Evolutionary conservation across 2,797 vertebrate genomes (phyloP).

Genomic region (Oryzias sinensis): DNA sequence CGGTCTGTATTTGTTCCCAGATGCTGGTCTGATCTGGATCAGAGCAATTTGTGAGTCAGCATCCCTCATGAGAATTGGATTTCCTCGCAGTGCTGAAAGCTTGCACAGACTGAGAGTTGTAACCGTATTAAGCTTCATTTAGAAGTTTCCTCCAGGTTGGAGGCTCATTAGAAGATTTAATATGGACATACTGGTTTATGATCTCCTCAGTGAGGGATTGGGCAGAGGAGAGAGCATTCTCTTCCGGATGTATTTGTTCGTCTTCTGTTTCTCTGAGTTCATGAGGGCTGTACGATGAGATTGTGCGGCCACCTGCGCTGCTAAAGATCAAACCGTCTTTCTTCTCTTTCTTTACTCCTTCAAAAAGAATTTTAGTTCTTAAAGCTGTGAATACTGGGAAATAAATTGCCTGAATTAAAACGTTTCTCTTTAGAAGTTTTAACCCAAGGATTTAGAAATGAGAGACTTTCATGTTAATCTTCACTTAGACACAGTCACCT

Average conservation of each 20-base stretch:
- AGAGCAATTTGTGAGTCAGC: slow-evolving; percentile 25
- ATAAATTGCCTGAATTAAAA: too few species aligned
- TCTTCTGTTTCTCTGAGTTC: slow-evolving; percentile 5
- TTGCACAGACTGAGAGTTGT: slow-evolving; percentile 37
- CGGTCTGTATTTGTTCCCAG: slow-evolving; percentile 29
- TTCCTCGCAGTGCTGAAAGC: slow-evolving; percentile 42
- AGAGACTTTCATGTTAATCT: slow-evolving; percentile 4
- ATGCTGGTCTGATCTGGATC: slow-evolving; percentile 39
- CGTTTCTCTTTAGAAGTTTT: too few species aligned
- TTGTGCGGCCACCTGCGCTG: slow-evolving; percentile 27
- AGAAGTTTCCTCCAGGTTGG: slow-evolving; percentile 43
- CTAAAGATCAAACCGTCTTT: slow-evolving; percentile 22
- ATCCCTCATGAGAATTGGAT: slow-evolving; percentile 58
- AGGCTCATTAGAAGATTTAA: slow-evolving; percentile 49
- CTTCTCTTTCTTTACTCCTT: slow-evolving; percentile 29
- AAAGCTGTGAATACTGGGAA: slow-evolving; percentile 26
- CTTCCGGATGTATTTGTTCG: slow-evolving; percentile 20
- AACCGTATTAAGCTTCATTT: slow-evolving; percentile 34
- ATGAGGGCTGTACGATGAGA: slow-evolving; percentile 16
- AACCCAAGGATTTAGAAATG: too few species aligned
- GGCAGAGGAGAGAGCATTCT: slow-evolving; percentile 14
- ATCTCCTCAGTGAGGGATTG: slow-evolving; percentile 28
- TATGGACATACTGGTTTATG: slow-evolving; percentile 43
- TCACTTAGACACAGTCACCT: slow-evolving; percentile 1
- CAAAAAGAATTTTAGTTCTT: background rate